Conservation (phyloP, 1,140 invertebrate species). For the Drosophila kanapiae region DNA sequence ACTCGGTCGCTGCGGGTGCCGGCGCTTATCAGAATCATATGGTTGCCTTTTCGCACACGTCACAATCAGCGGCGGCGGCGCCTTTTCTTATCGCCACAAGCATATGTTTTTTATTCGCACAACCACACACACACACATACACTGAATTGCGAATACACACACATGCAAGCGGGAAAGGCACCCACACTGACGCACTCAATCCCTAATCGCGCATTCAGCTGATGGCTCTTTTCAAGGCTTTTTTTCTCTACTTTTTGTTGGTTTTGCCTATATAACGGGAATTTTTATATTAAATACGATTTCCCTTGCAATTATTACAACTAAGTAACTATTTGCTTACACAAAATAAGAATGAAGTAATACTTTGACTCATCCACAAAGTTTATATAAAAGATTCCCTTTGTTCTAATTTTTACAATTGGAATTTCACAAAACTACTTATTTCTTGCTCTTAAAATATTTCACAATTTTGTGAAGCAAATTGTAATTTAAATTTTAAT, state of each 20-base stretch:
- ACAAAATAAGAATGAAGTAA: not conserved
- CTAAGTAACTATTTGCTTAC: not conserved
- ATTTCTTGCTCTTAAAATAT: not conserved
- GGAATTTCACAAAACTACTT: not conserved
- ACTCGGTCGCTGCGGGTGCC: constrained; percentile 10
- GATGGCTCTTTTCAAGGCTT: constrained; percentile 41
- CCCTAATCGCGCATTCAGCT: constrained; percentile 38
- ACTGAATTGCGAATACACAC: not conserved
- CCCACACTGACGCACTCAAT: not conserved
- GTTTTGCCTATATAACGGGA: not conserved
- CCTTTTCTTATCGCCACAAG: constrained; percentile 33
- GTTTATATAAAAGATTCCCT: not conserved
- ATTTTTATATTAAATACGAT: constrained; percentile 6
- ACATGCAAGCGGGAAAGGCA: constrained; percentile 1
- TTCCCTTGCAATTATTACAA: not conserved
- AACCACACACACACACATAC: constrained; percentile 6
- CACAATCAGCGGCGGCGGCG: constrained; percentile 23
- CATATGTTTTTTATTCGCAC: constrained; percentile 47
- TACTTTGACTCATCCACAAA: not conserved
- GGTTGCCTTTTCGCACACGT: constrained; percentile 52
- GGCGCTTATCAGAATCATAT: constrained; percentile 74
- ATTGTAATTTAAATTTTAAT: too few species aligned
- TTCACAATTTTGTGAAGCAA: not conserved
- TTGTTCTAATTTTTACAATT: too few species aligned
- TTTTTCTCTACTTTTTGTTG: constrained; percentile 14